A percentile compares a stretch with the other conserved stretches of the same genome.
Evolutionary conservation across 2,113 vertebrate species (phyloP).

Genomic region (Rhynchomys soricoides): DNA sequence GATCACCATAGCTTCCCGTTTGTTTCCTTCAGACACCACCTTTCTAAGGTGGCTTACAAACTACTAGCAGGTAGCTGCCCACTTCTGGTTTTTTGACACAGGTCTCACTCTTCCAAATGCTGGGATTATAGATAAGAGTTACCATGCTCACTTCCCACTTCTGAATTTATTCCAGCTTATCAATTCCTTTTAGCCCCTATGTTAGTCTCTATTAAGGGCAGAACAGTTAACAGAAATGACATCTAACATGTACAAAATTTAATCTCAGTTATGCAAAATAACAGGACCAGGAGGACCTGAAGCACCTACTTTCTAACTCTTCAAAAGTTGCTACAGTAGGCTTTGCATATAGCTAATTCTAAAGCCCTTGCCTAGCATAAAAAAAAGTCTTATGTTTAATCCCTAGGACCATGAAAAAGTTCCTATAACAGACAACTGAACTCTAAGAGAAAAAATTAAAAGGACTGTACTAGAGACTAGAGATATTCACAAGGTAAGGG

Average conservation of each 20-base stretch:
- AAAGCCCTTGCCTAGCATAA: not conserved
- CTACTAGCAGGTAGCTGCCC: not conserved
- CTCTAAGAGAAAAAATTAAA: not conserved
- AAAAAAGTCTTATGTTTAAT: not conserved
- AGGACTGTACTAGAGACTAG: not conserved
- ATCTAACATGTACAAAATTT: not conserved
- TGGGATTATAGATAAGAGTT: not conserved
- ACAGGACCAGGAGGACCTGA: not conserved
- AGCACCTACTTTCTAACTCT: not conserved
- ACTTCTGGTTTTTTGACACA: not conserved
- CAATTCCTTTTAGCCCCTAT: not conserved
- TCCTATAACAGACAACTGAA: not conserved
- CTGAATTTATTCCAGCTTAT: constrained; percentile 1
- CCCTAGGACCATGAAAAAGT: not conserved
- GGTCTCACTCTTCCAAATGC: not conserved
- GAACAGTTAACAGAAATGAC: not conserved
- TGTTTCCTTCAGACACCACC: not conserved
- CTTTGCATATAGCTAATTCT: not conserved
- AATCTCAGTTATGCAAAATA: not conserved
- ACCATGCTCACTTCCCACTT: not conserved
- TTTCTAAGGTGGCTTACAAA: constrained; percentile 11
- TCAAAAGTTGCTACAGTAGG: not conserved
- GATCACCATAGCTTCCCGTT: not conserved
- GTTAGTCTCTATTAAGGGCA: not conserved
- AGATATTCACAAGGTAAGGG: not conserved